These are phyloP conservation scores for Diarsia mendica DNA, from an alignment of 2,888 invertebrate species.

Conservation along the genomic window DNA sequence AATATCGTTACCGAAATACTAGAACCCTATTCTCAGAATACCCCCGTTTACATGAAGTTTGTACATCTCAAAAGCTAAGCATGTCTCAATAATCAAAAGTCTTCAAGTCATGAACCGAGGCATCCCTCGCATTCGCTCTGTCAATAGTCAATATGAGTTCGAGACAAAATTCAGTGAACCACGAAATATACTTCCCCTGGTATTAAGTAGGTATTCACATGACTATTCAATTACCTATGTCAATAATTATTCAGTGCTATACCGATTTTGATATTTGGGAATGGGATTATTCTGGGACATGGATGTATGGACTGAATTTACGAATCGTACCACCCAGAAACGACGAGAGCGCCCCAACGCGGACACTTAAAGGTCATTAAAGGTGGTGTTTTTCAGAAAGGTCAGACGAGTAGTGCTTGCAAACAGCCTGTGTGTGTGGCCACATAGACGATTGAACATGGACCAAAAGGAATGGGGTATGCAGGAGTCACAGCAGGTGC, in stretches of 20 bases:
- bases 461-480: too few relatives aligned
- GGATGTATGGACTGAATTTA: not conserved
- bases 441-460: too few relatives aligned
- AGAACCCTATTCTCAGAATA: not conserved
- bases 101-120: constrained; percentile 8
- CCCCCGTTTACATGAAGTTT: constrained; percentile 11
- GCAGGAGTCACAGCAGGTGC: too few relatives aligned
- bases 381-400: not conserved
- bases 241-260: constrained; percentile 36
- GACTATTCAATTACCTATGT: constrained; percentile 30
- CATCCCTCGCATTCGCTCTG: constrained; percentile 3
- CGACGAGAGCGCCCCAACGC: not conserved
- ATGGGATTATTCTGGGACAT: not conserved
- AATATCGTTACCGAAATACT: not conserved
- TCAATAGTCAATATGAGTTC: constrained; percentile 34
- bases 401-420: not conserved
- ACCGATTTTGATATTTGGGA: constrained; percentile 18
- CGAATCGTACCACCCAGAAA: not conserved
- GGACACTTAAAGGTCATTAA: not conserved
- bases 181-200: constrained; percentile 34
- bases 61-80: constrained; percentile 8
- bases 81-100: constrained; percentile 24
- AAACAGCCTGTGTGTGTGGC: not conserved
- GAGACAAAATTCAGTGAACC: constrained; percentile 48
- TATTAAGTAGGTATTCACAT: constrained; percentile 6